Evolutionary conservation across 1,140 invertebrate genomes (phyloP).

Genomic region (Zaprionus ornatus): DNA sequence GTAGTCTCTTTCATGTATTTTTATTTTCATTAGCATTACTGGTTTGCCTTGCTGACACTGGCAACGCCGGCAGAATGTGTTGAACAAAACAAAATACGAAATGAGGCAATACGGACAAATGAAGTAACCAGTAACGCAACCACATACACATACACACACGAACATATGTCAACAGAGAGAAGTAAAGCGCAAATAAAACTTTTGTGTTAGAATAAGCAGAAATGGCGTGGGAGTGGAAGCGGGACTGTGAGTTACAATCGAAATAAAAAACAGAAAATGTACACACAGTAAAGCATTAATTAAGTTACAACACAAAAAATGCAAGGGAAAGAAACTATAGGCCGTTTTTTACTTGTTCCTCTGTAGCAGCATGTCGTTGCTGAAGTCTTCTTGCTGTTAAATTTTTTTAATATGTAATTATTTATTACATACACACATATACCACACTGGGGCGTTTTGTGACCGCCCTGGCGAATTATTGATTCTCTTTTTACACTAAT

Average conservation of each 20-base stretch:
- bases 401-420: conserved; percentile 24
- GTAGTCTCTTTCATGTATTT: not conserved
- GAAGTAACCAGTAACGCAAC: conserved; percentile 46
- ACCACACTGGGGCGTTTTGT: conserved; percentile 32
- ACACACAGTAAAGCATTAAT: conserved; percentile 53
- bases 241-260: conserved; percentile 3
- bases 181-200: conserved; percentile 58
- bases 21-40: conserved; percentile 15
- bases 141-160: conserved; percentile 36
- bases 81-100: conserved; percentile 66
- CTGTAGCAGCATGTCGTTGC: conserved; percentile 73
- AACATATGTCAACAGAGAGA: conserved; percentile 50
- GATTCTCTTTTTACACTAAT: conserved; percentile 33
- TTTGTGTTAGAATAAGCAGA: conserved; percentile 18
- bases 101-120: conserved; percentile 36
- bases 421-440: conserved; percentile 39
- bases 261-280: conserved; percentile 15
- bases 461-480: conserved; percentile 31
- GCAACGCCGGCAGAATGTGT: conserved; percentile 54
- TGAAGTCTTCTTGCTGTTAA: conserved; percentile 39
- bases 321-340: conserved; percentile 48
- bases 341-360: conserved; percentile 80
- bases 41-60: not conserved
- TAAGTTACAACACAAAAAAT: conserved; percentile 68
- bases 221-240: conserved; percentile 6